Evolutionary conservation across 2,888 invertebrate species (phyloP), one percentile per base, ranked within the genome.

Genomic region (Mythimna loreyi): DNA sequence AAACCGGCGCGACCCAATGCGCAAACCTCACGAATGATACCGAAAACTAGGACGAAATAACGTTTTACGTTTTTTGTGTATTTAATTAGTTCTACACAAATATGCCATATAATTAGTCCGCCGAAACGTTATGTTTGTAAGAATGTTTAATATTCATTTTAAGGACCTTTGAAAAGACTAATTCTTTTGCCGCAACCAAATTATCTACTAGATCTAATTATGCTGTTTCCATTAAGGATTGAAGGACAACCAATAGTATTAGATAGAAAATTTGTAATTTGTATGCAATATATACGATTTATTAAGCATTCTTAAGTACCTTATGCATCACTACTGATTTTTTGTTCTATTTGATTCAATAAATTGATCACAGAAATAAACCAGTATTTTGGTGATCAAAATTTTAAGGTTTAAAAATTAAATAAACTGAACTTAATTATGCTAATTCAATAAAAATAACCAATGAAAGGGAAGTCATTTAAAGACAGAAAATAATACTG

Each of bases 1-100:
- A 89, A 90, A 91, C 86, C 93, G 91, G 92, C 95, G 94, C 95
- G 92, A 87, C 90, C 87, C 91, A 91, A 93, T 96, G 95, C 95
- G 95, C 95, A 95, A 93, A 93, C 91, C 92, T 90, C 90, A 87
- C 87, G 85, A 90, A 91, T 83, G 87, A 87, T 86, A 87, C 86
- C 77, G 86, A 90, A 91, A 92, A 91, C 89, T 91, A 84, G 91
- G 86, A 82, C 89, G 86, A 86, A 87, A 84, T 85, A 83, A 82
- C 80, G 65, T 85, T 85, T 85, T 72, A 81, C 67, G 23, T 71
- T 67, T 74, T 73, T 50, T 65, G 30, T 67, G 56, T 74, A 55
- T 72, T 62, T 74, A 47, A 62, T 56, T 33, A 50, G 60, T 49
- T 70, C 40, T 53, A 33, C 16, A 43, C 61, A 53, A 64, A 45